Conservation (phyloP, 2,113 vertebrate species). For the Erythrolamprus reginae region DNA sequence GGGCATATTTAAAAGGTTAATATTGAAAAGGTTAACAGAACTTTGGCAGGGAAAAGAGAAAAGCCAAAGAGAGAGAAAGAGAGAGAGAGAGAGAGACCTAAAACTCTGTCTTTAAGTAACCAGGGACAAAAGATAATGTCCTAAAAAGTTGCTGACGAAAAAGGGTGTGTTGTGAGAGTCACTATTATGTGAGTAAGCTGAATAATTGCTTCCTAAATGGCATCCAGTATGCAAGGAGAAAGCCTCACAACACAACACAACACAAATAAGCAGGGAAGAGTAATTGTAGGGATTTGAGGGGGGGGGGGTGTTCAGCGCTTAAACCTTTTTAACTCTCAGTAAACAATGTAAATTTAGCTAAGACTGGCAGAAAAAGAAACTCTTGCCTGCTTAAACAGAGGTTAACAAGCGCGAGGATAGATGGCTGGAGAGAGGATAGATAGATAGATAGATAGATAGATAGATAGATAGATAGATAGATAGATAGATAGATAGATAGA, state of each 20-base stretch:
- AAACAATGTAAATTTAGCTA: neutral
- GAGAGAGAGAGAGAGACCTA: neutral
- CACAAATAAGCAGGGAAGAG: neutral
- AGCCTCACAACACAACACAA: too few species aligned
- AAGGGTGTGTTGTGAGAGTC: neutral
- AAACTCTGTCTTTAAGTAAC: neutral
- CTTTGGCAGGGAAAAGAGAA: neutral
- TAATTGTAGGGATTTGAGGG: neutral
- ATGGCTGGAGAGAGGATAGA: too few species aligned
- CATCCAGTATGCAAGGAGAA: neutral
- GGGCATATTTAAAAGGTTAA: slow-evolving; percentile 14
- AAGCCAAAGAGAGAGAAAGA: too few species aligned
- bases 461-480: too few species aligned
- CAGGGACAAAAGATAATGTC: neutral
- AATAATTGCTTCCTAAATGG: neutral
- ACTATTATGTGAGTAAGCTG: neutral
- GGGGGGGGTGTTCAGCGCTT: neutral
- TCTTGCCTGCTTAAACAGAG: neutral
- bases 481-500: too few species aligned
- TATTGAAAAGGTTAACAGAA: neutral
- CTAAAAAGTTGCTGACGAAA: neutral
- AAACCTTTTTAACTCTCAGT: neutral
- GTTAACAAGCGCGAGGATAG: neutral
- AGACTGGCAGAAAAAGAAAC: neutral
- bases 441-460: too few species aligned